Base-by-base conservation (phyloP, 2,797 vertebrate species). In the Dermochelys coriacea region DNA sequence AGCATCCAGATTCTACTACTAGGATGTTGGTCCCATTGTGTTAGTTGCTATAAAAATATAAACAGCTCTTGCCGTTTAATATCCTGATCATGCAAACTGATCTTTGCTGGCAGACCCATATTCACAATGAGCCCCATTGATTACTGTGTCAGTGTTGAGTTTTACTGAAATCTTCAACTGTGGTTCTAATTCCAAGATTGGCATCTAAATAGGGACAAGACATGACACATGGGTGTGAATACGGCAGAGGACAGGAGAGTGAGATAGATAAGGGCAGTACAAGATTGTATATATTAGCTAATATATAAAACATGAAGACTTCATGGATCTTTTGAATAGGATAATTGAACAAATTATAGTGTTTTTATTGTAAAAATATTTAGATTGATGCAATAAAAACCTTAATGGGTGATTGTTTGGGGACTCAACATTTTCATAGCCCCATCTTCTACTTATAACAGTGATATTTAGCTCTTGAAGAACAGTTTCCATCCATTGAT, bases 21-120 rank as follows among this genome's bases (percentile, higher is more conserved):
- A 75, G 57, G 64, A 12, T 5, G 25, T 31, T 31, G 12, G 37
- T 29, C 91, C 49, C 23, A 6, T 52, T 93, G 91, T 61, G 29
- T 84, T 82, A 61, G 5, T 2, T 16, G 75, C 85, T 41, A 94
- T 49, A 29, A 83, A 93, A 87, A 94, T 45, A 25, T 83, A 93
- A 87, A 93, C 86, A 37, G 64, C 19, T n/a, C 31, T 54, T 88
- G 34, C 27, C 55, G 29, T 41, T 49, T 88, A 16, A 27, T 4
- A 85, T 87, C 57, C 54, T 85, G 47, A 54, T 87, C 57, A 51
- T 55, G 68, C 49, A 68, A 90, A 57, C 75, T 31, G 45, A 16
- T 86, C 54, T 79, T 74, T 79, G 47, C 1, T 4, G 61, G 94
- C 71, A 92, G 29, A 80, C 8, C 29, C 34, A 16, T 71, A 18